phyloP scores from a whole-genome alignment of 2,797 vertebrate genomes.

The Galaxias olidus region DNA sequence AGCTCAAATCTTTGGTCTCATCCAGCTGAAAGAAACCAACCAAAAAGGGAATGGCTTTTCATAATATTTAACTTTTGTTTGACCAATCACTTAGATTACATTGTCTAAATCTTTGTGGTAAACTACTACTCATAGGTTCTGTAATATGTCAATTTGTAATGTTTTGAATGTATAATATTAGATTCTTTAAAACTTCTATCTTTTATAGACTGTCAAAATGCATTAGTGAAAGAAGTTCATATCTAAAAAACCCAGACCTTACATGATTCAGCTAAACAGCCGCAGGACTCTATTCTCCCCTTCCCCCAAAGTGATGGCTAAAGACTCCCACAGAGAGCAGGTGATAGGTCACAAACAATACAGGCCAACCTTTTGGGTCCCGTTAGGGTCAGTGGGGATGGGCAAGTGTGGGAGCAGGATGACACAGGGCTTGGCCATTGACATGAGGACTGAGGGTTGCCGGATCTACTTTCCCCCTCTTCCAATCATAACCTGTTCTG shows the following conservation, averaged over 20 bases:
- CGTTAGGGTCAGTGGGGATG: constrained; percentile 71
- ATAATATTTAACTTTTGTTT: too few species aligned
- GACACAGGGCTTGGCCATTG: constrained; percentile 49
- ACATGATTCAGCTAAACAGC: constrained; percentile 25
- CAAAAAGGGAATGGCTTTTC: too few species aligned
- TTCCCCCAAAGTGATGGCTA: constrained; percentile 22
- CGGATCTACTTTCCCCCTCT: constrained; percentile 51
- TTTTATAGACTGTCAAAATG: neutral
- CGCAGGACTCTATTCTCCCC: constrained; percentile 31
- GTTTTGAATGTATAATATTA: too few species aligned
- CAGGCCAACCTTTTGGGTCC: constrained; percentile 64
- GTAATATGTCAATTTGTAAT: too few species aligned
- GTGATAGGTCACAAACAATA: constrained; percentile 68
- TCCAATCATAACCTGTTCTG: constrained; percentile 66
- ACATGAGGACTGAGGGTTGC: constrained; percentile 33
- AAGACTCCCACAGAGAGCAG: constrained; percentile 58
- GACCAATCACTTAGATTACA: too few species aligned
- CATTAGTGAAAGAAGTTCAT: neutral
- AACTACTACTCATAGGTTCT: too few species aligned
- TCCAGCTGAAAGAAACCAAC: too few species aligned
- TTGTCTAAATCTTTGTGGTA: too few species aligned
- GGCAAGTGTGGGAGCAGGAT: constrained; percentile 45
- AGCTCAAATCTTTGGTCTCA: too few species aligned
- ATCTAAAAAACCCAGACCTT: neutral
- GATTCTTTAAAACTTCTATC: constrained; percentile 11